Conservation (phyloP, 2,888 invertebrate genomes). For the Adineta ricciae region DNA sequence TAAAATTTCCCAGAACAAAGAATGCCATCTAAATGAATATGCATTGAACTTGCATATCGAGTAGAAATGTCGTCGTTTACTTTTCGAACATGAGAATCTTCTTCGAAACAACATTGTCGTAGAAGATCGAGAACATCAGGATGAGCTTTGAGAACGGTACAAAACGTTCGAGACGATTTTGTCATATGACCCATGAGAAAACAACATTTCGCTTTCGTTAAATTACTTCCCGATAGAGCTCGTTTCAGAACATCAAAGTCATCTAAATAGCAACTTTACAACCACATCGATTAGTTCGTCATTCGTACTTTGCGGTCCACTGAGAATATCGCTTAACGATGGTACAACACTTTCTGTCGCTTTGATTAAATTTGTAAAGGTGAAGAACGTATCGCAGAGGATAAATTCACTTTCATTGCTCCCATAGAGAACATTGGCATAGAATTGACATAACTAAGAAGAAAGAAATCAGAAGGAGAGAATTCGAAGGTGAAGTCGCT, state of each 20-base stretch:
- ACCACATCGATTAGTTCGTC: too few relatives aligned
- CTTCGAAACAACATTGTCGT: slow-evolving; percentile 29
- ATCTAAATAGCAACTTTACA: background rate
- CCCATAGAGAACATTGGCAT: background rate
- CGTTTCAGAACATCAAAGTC: slow-evolving; percentile 22
- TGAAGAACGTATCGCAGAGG: background rate
- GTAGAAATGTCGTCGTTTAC: background rate
- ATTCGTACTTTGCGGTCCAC: background rate
- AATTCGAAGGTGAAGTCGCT: too few relatives aligned
- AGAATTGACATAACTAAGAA: background rate
- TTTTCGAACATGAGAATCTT: slow-evolving; percentile 31
- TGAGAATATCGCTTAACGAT: background rate
- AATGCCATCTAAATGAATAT: slow-evolving; percentile 23
- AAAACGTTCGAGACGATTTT: slow-evolving; percentile 30
- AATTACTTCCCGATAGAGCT: slow-evolving; percentile 24
- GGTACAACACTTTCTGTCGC: background rate
- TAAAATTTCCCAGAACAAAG: slow-evolving; percentile 28
- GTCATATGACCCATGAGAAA: slow-evolving; percentile 32
- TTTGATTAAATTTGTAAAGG: slow-evolving; percentile 1
- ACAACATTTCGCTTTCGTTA: slow-evolving; percentile 31
- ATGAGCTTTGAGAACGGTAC: slow-evolving; percentile 25
- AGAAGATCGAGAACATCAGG: slow-evolving; percentile 23
- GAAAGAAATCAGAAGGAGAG: too few relatives aligned
- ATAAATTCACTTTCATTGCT: slow-evolving; percentile 7
- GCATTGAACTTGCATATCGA: background rate